Conservation (phyloP, 2,113 vertebrate species). For the Psilopsiagon aurifrons region DNA sequence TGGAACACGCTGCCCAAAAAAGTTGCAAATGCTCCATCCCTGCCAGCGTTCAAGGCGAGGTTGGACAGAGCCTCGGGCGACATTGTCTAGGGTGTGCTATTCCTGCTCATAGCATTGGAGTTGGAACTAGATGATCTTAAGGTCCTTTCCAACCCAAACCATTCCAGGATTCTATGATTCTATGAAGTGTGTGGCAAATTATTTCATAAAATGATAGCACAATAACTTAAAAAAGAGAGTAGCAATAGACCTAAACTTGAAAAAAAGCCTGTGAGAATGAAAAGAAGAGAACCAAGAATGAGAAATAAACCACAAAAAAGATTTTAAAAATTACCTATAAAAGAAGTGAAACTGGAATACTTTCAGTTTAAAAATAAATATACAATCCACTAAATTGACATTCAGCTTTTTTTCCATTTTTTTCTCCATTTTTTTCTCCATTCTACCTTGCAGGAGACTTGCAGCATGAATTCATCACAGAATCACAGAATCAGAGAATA, state of each 20-base stretch:
- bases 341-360: neutral
- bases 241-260: neutral
- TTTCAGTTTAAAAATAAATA: neutral
- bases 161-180: neutral
- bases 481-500: neutral
- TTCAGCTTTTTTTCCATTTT: accelerated
- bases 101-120: neutral
- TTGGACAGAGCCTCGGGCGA: neutral
- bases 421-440: neutral
- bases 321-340: neutral
- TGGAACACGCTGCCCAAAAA: neutral
- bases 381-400: neutral
- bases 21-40: neutral
- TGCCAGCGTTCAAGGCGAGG: neutral
- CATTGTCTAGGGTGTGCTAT: neutral
- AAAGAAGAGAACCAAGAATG: neutral
- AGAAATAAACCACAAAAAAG: neutral
- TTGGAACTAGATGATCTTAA: neutral
- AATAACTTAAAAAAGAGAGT: neutral
- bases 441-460: neutral
- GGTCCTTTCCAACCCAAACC: neutral
- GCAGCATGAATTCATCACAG: neutral
- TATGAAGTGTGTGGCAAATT: neutral
- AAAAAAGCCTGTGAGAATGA: neutral
- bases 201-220: neutral